Percentiles rank a stretch among this genome's conserved stretches.
Evolutionary conservation across 2,888 invertebrate genomes (phyloP).

Genomic region (Eutolmus rufibarbis): DNA sequence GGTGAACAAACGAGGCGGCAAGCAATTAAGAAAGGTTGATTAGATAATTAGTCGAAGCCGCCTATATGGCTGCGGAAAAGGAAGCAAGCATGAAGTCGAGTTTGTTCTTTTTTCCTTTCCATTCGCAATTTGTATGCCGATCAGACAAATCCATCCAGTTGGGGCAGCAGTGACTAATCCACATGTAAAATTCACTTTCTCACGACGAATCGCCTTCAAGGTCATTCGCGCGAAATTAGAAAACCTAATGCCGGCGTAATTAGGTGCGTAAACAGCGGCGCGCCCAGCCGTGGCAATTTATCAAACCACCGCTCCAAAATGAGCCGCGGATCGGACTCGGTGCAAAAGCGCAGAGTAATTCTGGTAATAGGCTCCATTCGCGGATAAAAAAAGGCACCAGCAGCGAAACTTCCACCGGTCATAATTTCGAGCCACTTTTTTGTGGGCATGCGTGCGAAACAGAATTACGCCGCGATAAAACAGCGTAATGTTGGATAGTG

Average conservation of each 20-base stretch:
- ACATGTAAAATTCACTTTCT: background rate
- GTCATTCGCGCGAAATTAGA: background rate
- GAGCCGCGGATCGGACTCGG: background rate
- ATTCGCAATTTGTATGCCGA: background rate
- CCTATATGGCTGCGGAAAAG: background rate
- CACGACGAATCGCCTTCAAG: constrained; percentile 6
- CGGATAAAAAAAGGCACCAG: background rate
- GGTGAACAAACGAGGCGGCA: background rate
- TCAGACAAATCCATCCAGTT: background rate
- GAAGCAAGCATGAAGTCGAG: background rate
- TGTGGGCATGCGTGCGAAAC: background rate
- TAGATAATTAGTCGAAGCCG: background rate
- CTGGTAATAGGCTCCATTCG: background rate
- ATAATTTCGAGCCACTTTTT: background rate
- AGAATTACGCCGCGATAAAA: background rate
- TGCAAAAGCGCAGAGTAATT: background rate
- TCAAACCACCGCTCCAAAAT: background rate
- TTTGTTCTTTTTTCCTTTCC: background rate
- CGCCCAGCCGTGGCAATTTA: background rate
- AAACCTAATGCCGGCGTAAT: background rate
- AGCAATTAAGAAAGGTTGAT: background rate
- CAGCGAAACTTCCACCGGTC: background rate
- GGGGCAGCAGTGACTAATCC: background rate
- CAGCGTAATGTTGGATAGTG: background rate
- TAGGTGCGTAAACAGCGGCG: background rate